A percentile compares a stretch with the other conserved stretches of the same genome.
These are phyloP conservation scores for Drosophila atripex DNA, from an alignment of 2,888 invertebrate genomes.

Conservation along the genomic window DNA sequence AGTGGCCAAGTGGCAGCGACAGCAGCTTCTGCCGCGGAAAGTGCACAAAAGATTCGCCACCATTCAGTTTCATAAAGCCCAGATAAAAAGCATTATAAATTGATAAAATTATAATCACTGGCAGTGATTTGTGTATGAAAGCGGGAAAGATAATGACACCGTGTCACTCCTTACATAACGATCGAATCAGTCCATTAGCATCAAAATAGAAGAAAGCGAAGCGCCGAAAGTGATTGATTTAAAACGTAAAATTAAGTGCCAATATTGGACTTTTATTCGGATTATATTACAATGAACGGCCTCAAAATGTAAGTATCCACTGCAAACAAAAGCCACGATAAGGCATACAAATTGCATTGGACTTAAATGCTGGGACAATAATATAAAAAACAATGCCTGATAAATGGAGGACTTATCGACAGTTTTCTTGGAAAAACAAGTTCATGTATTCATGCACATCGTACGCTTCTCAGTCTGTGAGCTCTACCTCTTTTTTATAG, in stretches of 20 bases:
- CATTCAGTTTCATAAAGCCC: conserved; percentile 9
- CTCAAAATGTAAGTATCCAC: conserved; percentile 43
- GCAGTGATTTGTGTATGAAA: conserved; percentile 49
- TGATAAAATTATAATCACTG: conserved; percentile 17
- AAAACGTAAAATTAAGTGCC: conserved; percentile 24
- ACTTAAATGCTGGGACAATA: conserved; percentile 7
- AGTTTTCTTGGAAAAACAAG: conserved; percentile 5
- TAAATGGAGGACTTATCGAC: conserved; percentile 24
- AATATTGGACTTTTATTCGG: conserved; percentile 4
- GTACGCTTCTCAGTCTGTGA: conserved; percentile 2
- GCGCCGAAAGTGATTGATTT: conserved; percentile 35
- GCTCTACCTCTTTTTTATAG: conserved; percentile 27
- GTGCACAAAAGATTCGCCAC: conserved; percentile 49
- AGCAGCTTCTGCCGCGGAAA: conserved; percentile 47
- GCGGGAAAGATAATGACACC: conserved; percentile 39
- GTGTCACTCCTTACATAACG: conserved; percentile 27
- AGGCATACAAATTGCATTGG: not conserved
- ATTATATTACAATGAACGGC: conserved; percentile 23
- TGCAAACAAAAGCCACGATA: conserved; percentile 19
- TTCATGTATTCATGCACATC: no score
- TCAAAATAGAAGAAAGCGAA: conserved; percentile 15
- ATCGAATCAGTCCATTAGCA: conserved; percentile 35
- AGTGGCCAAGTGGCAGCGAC: not conserved
- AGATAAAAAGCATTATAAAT: conserved; percentile 35
- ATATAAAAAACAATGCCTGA: conserved; percentile 21